phyloP scores from a whole-genome alignment of 2,888 invertebrate genomes.

The Hypomecis atomaria region DNA sequence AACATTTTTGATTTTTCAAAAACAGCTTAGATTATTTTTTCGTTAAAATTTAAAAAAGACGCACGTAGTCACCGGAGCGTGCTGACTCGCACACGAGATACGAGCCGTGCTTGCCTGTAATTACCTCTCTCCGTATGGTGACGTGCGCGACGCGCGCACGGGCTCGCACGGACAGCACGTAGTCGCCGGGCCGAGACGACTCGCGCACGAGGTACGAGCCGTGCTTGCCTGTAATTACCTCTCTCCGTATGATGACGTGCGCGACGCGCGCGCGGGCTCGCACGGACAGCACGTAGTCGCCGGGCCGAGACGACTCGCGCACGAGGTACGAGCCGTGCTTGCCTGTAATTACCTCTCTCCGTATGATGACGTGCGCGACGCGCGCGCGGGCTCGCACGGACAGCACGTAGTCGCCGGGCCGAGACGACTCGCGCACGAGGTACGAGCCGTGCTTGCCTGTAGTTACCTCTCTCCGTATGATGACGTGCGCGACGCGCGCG shows the following conservation, averaged over 20 bases:
- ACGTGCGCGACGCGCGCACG: conserved; percentile 98
- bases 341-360: conserved; percentile 89
- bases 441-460: conserved; percentile 97
- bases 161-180: conserved; percentile 96
- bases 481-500: conserved; percentile 97
- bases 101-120: too few species aligned
- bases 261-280: conserved; percentile 97
- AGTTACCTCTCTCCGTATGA: conserved; percentile 92
- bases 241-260: conserved; percentile 97
- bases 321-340: conserved; percentile 98
- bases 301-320: conserved; percentile 98
- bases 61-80: too few species aligned
- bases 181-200: too few species aligned
- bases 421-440: conserved; percentile 97
- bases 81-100: too few species aligned
- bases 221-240: conserved; percentile 75
- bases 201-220: too few species aligned
- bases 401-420: too few species aligned
- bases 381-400: conserved; percentile 97
- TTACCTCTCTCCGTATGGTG: conserved; percentile 93
- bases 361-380: conserved; percentile 98
- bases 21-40: too few species aligned
- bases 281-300: too few species aligned
- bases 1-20: too few species aligned
- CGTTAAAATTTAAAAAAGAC: too few species aligned